Evolutionary conservation across 2,888 invertebrate genomes (phyloP), one percentile per base, ranked within the genome.

Genomic region (Clunio marinus): DNA sequence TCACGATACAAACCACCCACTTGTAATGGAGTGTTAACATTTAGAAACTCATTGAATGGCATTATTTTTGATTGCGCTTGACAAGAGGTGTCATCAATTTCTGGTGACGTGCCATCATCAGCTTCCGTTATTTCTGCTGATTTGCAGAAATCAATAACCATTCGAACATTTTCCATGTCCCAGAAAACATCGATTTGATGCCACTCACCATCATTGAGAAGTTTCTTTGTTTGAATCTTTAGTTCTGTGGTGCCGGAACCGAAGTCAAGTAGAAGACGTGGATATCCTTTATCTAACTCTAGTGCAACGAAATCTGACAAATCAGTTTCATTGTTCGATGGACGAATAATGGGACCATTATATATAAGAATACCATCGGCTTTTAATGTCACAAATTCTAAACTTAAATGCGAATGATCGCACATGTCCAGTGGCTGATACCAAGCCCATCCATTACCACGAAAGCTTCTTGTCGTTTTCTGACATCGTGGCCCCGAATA

Each of bases 401-500:
- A 74, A 70, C 81, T 82, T 45, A 85, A 78, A 73, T 81, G 81
- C 68, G 83, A 81, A 62, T 79, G 77, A 68, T 82, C 81, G 74
- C 85, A 85, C 74, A 82, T 80, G 69, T 80, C 80, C 69, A 86
- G 79, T 1, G 84, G 78, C 32, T 82, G 80, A 75, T 82, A 84
- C 82, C 85, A 83, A 1, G 84, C 84, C 78, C 81, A 86, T 45
- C 83, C 83, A 70, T 79, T 77, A 17, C 82, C 82, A 68, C 76
- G 75, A 75, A 85, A 85, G 70, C 81, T 80, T 71, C 84, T 77
- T 1, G 80, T 80, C 1, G 81, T 82, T 74, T 83, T 81, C 75
- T 86, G 85, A 74, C 86, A 86, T 59, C 84, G 81, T 2, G 83
- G 82, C 5, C 86, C 86, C 72, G 82, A 81, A 74, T 80, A 82